A percentile compares a stretch with the other conserved stretches of the same genome.
These are phyloP conservation scores for Nineta flava DNA, from an alignment of 2,888 invertebrate genomes.

Conservation along the genomic window DNA sequence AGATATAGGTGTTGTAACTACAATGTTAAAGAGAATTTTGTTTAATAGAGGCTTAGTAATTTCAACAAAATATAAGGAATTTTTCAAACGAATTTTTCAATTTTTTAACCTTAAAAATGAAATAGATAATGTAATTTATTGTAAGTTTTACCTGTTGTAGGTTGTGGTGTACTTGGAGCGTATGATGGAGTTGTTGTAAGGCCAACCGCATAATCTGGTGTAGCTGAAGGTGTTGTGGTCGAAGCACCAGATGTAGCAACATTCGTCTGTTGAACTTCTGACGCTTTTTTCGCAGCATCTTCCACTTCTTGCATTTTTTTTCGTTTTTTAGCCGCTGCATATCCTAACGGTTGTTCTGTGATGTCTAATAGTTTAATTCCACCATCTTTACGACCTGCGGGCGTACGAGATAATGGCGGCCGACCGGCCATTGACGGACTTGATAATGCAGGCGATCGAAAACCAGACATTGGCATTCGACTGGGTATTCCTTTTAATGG, in stretches of 20 bases:
- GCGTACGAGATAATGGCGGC: conserved; percentile 41
- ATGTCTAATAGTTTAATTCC: conserved; percentile 92
- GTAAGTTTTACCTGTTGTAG: conserved; percentile 12
- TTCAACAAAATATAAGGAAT: too few species aligned
- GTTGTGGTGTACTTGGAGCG: conserved; percentile 26
- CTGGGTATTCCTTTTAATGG: conserved; percentile 87
- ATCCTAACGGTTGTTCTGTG: conserved; percentile 77
- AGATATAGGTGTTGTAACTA: conserved; percentile 22
- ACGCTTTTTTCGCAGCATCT: conserved; percentile 41
- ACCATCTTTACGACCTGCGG: conserved; percentile 63
- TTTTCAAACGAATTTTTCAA: too few species aligned
- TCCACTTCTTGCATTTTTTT: conserved; percentile 63
- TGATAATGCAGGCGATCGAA: conserved; percentile 34
- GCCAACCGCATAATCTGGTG: conserved; percentile 75
- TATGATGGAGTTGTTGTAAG: conserved; percentile 40
- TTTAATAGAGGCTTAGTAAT: not conserved
- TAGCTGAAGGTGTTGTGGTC: conserved; percentile 25
- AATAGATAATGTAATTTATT: too few species aligned
- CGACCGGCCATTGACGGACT: conserved; percentile 29
- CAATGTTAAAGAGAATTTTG: conserved; percentile 5
- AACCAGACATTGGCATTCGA: conserved; percentile 52
- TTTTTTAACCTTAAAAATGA: too few species aligned
- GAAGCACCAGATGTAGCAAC: conserved; percentile 22
- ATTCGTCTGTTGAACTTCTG: conserved; percentile 29
- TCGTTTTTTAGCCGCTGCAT: conserved; percentile 73